Evolutionary conservation across 2,797 vertebrate genomes (phyloP).

Genomic region (Cetoscarus ocellatus): DNA sequence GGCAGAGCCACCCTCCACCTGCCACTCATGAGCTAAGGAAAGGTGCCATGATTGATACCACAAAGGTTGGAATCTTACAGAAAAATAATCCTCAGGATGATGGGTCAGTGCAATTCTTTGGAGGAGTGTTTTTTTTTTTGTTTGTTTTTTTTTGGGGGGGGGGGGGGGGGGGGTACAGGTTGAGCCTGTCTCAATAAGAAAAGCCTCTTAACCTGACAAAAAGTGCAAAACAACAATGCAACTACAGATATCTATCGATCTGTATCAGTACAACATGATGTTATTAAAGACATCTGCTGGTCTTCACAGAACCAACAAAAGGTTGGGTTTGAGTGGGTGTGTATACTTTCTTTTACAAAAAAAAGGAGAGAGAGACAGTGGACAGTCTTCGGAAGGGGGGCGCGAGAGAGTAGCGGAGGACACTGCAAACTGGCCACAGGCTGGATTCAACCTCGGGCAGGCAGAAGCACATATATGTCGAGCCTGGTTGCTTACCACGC

Average conservation of each 20-base stretch:
- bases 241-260: slow-evolving; percentile 6
- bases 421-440: too few relatives aligned
- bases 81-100: slow-evolving; percentile 20
- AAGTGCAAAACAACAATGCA: slow-evolving; percentile 38
- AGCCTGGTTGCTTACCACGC: too few relatives aligned
- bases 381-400: too few relatives aligned
- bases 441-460: too few relatives aligned
- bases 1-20: slow-evolving; percentile 62
- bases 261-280: slow-evolving; percentile 52
- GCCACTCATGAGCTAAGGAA: slow-evolving; percentile 33
- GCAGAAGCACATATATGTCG: too few relatives aligned
- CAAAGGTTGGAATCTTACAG: neutral
- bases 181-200: slow-evolving; percentile 36
- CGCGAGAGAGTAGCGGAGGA: too few relatives aligned
- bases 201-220: slow-evolving; percentile 46
- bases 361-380: too few relatives aligned
- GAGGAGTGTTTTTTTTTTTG: too few relatives aligned
- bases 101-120: slow-evolving; percentile 11
- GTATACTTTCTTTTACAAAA: too few relatives aligned
- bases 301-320: slow-evolving; percentile 18
- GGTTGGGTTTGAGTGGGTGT: neutral
- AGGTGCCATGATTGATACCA: neutral
- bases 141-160: too few relatives aligned
- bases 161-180: slow-evolving; percentile 31
- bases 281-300: slow-evolving; percentile 69